Conservation (phyloP, 2,797 vertebrate species). For the Myripristis jacobus region DNA sequence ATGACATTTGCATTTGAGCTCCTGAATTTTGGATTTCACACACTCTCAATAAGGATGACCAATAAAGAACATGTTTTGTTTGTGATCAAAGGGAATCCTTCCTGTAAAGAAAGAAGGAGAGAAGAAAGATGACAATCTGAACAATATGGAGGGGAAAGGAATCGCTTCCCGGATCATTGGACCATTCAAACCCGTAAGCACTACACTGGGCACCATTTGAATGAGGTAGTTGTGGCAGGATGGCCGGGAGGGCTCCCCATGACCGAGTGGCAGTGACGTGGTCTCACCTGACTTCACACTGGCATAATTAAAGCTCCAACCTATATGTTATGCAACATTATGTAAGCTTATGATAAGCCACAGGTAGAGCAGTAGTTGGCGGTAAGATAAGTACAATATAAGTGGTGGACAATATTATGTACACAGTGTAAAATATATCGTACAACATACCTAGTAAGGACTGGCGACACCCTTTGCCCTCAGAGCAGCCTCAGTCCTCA, state of each 20-base stretch:
- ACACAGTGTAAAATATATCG: neutral
- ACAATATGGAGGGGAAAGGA: slow-evolving; percentile 90
- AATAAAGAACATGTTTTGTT: neutral
- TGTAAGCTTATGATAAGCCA: no score
- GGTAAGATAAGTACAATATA: neutral
- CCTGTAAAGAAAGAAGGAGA: slow-evolving; percentile 93
- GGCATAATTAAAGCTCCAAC: neutral
- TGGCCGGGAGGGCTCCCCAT: no score
- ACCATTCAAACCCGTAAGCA: slow-evolving; percentile 93
- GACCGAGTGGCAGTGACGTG: neutral
- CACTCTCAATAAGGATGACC: neutral
- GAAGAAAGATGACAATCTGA: slow-evolving; percentile 81
- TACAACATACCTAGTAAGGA: no score
- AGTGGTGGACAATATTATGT: neutral
- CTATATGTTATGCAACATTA: neutral
- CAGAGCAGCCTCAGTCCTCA: no score
- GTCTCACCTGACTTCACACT: slow-evolving; percentile 14
- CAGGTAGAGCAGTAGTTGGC: neutral
- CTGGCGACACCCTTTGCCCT: no score
- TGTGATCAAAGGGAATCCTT: slow-evolving; percentile 69
- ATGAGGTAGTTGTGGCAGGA: no score
- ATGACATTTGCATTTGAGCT: no score
- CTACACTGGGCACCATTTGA: neutral
- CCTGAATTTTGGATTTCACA: neutral
- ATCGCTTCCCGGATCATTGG: slow-evolving; percentile 95